Percentiles rank a stretch among this genome's conserved stretches.
These are phyloP conservation scores for Rhadina sibilatrix DNA, from an alignment of 2,113 vertebrate species.

Conservation along the genomic window DNA sequence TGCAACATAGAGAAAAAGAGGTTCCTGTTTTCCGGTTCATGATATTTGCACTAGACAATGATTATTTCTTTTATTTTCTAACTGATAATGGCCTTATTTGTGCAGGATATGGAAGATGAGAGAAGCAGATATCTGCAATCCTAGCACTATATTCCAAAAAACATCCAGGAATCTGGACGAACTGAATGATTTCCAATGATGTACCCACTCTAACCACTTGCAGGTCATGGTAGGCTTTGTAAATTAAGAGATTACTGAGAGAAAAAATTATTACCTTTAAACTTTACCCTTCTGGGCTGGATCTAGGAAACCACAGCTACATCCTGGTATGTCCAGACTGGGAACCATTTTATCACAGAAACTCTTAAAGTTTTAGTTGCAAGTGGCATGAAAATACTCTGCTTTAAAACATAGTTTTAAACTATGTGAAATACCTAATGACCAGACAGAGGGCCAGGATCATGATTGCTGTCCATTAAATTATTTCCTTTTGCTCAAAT, in stretches of 20 bases:
- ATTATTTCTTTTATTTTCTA: neutral
- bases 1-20: neutral
- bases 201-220: neutral
- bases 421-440: neutral
- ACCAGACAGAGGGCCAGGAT: neutral
- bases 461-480: neutral
- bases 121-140: neutral
- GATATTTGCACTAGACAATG: neutral
- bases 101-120: neutral
- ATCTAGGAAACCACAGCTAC: neutral
- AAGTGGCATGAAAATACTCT: neutral
- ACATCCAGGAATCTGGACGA: neutral
- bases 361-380: neutral
- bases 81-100: neutral
- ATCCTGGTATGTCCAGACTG: neutral
- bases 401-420: neutral
- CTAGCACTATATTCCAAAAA: neutral
- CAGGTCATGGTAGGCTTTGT: neutral
- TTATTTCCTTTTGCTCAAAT: conserved; percentile 18
- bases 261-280: neutral
- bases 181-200: neutral
- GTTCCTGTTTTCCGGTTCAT: neutral
- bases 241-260: neutral
- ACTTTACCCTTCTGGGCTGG: neutral
- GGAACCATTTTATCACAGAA: neutral